phyloP scores from a whole-genome alignment of 1,140 invertebrate genomes.

The Drosophila parabipectinata region DNA sequence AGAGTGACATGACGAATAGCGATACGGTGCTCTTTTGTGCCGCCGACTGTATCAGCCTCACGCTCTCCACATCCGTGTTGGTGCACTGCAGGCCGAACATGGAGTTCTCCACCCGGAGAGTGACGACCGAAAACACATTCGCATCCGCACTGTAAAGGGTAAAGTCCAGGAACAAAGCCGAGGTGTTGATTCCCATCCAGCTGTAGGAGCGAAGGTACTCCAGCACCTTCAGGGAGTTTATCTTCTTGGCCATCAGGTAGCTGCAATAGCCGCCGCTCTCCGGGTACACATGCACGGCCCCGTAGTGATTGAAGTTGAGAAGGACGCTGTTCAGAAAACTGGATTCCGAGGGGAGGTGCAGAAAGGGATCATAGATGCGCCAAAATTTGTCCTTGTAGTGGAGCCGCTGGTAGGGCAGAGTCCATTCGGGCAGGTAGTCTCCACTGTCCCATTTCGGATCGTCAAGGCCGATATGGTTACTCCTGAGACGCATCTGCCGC shows the following conservation, averaged over 20 bases:
- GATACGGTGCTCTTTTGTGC: conserved; percentile 1
- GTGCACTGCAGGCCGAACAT: conserved; percentile 41
- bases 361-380: conserved; percentile 66
- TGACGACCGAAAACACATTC: conserved; percentile 47
- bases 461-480: conserved; percentile 7
- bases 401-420: conserved; percentile 24
- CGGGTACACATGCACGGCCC: conserved; percentile 20
- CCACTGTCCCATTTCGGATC: not conserved
- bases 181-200: conserved; percentile 51
- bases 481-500: conserved; percentile 51
- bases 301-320: conserved; percentile 12
- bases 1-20: conserved; percentile 12
- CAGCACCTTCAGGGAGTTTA: conserved; percentile 40
- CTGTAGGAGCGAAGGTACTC: conserved; percentile 28
- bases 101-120: conserved; percentile 51
- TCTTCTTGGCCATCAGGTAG: conserved; percentile 26
- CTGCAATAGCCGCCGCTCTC: conserved; percentile 51
- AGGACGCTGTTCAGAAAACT: conserved; percentile 2
- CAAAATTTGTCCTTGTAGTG: conserved; percentile 60
- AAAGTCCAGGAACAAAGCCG: conserved; percentile 66
- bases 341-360: not conserved
- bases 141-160: conserved; percentile 63
- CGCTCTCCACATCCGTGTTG: conserved; percentile 7
- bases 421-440: conserved; percentile 50
- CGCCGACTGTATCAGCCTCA: conserved; percentile 21